Evolutionary conservation across 2,888 invertebrate species (phyloP), one percentile per base, ranked within the genome.

Genomic region (Stomorhina lunata): DNA sequence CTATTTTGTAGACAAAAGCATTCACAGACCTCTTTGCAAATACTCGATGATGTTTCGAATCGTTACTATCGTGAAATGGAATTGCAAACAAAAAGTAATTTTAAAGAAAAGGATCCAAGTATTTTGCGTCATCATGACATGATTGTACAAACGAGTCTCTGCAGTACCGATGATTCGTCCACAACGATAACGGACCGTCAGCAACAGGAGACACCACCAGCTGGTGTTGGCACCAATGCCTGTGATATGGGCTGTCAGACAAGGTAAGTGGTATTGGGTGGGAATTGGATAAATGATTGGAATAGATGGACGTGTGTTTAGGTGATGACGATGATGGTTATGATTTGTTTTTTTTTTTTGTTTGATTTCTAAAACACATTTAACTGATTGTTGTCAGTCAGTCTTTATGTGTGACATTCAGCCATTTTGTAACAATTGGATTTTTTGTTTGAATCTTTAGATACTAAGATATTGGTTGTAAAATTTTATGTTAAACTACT

Each of bases 161-260:
- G 89, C 69, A 86, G 86, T 57, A 87, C 85, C 34, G 87, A 86
- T 43, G 86, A 85, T 63, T 85, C 84, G 43, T 84, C 85, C 37
- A 84, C 84, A 53, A 77, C 84, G 27, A 83, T 79, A 43, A 77
- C 81, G 29, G 81, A 79, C 43, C 68, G 50, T 1, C 76, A 77
- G 25, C 34, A 85, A 84, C 79, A 50, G 50, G 63, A 71, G 34
- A 80, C 85, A 65, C 79, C 85, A 53, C 80, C 75, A 40, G 53
- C 43, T 45, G 73, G 27, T 72, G 80, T 75, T 85, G 77, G 86
- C 68, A 86, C 85, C 72, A 94, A 94, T 87, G 95, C 94, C 93
- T 93, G 94, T 85, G 95, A 95, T 89, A 95, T 93, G 89, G 95
- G 94, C 68, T 97, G 96, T 89, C 97, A 97, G 89, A 97, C 97